Evolutionary conservation across 2,113 vertebrate species (phyloP).

Genomic region (Alligator mississippiensis): DNA sequence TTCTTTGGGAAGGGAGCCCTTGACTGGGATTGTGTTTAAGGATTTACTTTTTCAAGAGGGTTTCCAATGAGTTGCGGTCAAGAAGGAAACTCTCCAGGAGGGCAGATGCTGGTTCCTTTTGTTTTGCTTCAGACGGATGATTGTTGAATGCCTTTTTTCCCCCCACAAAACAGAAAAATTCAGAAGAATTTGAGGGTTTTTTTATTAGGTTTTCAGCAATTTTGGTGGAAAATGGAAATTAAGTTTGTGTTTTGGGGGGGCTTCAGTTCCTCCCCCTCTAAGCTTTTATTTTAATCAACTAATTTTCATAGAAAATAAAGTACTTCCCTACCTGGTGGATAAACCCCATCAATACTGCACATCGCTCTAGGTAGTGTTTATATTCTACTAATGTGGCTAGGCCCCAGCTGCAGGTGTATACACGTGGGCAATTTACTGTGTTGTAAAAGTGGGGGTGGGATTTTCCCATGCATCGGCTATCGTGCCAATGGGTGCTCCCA

Average conservation of each 20-base stretch:
- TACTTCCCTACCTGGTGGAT: not conserved
- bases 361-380: not conserved
- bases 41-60: not conserved
- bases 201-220: constrained; percentile 60
- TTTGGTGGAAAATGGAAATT: constrained; percentile 18
- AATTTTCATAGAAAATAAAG: not conserved
- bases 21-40: not conserved
- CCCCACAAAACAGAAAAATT: not conserved
- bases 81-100: constrained; percentile 57
- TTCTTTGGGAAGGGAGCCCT: constrained; percentile 55
- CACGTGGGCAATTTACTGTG: too few species aligned
- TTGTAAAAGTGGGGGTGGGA: too few species aligned
- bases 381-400: not conserved
- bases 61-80: constrained; percentile 27
- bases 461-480: too few species aligned
- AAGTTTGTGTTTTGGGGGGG: accelerated
- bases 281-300: not conserved
- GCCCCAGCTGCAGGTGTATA: too few species aligned
- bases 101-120: constrained; percentile 46
- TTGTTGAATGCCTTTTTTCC: constrained; percentile 42
- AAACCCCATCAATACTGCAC: not conserved
- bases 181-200: constrained; percentile 61
- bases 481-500: too few species aligned
- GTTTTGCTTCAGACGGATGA: constrained; percentile 28
- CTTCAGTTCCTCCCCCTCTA: constrained; percentile 12